phyloP scores from a whole-genome alignment of 2,797 vertebrate species.

The Rhynchonycteris naso region DNA sequence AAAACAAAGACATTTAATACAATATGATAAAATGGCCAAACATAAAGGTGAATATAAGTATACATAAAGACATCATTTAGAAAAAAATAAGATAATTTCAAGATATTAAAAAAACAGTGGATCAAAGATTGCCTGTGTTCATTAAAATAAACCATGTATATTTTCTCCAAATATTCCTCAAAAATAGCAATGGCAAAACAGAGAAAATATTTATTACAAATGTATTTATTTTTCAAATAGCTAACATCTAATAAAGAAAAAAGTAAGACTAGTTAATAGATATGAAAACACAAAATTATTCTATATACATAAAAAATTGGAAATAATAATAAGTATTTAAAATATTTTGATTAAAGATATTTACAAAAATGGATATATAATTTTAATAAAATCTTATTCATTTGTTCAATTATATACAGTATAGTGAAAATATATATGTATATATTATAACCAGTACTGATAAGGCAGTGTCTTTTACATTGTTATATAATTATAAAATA shows the following conservation, averaged over 20 bases:
- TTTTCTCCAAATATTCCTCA: not conserved
- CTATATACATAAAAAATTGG: not conserved
- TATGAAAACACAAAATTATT: not conserved
- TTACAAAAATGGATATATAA: not conserved
- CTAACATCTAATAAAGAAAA: not conserved
- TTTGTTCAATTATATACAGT: not conserved
- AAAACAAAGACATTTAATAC: not conserved
- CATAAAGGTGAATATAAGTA: not conserved
- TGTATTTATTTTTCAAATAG: not conserved
- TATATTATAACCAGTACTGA: not conserved
- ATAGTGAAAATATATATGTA: not conserved
- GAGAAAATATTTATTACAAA: not conserved
- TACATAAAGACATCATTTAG: not conserved
- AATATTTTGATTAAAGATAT: conserved; percentile 5
- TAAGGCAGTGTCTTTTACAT: not conserved
- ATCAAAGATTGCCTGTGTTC: not conserved
- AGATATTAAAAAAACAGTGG: not conserved
- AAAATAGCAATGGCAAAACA: not conserved
- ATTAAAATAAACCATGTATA: not conserved
- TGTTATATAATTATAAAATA: not conserved
- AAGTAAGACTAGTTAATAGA: not conserved
- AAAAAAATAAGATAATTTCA: not conserved
- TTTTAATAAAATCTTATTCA: not conserved
- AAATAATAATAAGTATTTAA: not conserved
- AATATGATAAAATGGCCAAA: not conserved